These are phyloP conservation scores for Prochilodus magdalenae DNA, from an alignment of 2,113 vertebrate genomes.

Conservation along the genomic window DNA sequence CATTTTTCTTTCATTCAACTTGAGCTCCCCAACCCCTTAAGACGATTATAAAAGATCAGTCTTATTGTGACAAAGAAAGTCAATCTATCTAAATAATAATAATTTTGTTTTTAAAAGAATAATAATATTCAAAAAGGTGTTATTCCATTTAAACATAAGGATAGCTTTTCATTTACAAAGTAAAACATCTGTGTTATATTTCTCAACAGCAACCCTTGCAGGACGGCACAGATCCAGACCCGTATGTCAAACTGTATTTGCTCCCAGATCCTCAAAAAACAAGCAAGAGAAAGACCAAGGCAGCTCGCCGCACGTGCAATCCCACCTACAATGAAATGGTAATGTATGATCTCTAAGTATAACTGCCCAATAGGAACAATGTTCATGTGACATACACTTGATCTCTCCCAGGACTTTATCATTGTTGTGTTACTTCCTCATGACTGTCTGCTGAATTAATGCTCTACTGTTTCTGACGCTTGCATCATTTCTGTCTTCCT, in stretches of 20 bases:
- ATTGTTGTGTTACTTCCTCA: not conserved
- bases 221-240: conserved; percentile 93
- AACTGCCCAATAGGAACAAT: not conserved
- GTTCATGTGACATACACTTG: not conserved
- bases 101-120: too few species aligned
- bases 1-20: not conserved
- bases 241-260: conserved; percentile 96
- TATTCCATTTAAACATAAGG: too few species aligned
- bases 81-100: too few species aligned
- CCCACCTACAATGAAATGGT: conserved; percentile 99
- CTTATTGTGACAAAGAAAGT: too few species aligned
- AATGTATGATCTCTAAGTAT: not conserved
- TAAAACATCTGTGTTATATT: not conserved
- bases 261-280: conserved; percentile 96
- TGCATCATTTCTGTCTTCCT: not conserved
- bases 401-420: not conserved
- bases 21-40: too few species aligned
- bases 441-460: not conserved
- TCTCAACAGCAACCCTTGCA: conserved; percentile 83
- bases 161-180: too few species aligned
- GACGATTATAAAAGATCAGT: too few species aligned
- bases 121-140: too few species aligned
- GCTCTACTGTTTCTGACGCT: not conserved
- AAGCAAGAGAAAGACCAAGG: conserved; percentile 97
- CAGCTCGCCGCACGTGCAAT: conserved; percentile 94